These are phyloP conservation scores for Oriolus oriolus DNA, from an alignment of 2,113 vertebrate genomes.

Conservation along the genomic window DNA sequence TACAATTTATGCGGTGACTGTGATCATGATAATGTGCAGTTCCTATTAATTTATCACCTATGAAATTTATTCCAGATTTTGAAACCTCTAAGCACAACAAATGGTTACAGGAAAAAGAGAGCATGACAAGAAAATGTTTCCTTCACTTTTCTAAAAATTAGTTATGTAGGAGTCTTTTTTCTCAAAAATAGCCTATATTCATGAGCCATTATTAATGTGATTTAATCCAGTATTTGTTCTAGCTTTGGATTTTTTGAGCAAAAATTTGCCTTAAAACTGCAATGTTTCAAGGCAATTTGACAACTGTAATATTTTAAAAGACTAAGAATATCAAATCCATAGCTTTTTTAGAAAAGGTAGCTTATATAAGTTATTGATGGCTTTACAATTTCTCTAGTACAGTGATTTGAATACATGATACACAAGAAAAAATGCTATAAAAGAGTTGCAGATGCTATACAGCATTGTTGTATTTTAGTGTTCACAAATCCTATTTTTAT, in stretches of 20 bases:
- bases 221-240: not conserved
- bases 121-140: not conserved
- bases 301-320: not conserved
- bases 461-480: not conserved
- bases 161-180: not conserved
- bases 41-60: not conserved
- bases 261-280: not conserved
- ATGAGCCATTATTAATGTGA: not conserved
- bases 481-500: not conserved
- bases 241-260: not conserved
- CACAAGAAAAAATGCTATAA: not conserved
- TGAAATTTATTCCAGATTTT: not conserved
- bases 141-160: not conserved
- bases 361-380: not conserved
- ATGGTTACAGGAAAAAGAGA: not conserved
- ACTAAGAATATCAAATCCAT: not conserved
- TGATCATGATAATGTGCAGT: not conserved
- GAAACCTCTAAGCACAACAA: not conserved
- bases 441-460: not conserved
- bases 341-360: not conserved
- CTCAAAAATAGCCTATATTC: not conserved
- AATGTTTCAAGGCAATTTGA: not conserved
- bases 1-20: not conserved
- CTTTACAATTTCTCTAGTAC: not conserved
- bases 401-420: not conserved